A percentile compares a stretch with the other conserved stretches of the same genome.
Evolutionary conservation across 2,888 invertebrate genomes (phyloP).

Genomic region (Parochlus steinenii): DNA sequence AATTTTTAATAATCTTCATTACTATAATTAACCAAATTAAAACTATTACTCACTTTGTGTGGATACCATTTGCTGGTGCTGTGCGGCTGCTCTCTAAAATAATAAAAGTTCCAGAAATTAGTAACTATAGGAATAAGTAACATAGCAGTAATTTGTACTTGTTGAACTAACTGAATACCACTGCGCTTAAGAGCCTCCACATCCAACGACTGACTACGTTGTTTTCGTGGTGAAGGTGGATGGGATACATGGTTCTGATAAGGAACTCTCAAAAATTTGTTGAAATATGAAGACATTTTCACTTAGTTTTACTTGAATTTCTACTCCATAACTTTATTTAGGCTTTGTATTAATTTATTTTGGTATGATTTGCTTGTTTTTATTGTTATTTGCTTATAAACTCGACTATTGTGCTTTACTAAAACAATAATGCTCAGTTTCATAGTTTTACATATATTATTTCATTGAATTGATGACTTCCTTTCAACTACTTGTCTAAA

Average conservation of each 20-base stretch:
- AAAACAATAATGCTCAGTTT: no score
- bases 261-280: conserved; percentile 26
- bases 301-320: not conserved
- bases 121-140: not conserved
- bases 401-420: no score
- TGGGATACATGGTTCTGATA: conserved; percentile 14
- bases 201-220: conserved; percentile 29
- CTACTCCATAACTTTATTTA: not conserved
- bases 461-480: not conserved
- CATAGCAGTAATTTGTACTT: conserved; percentile 16
- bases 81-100: conserved; percentile 44
- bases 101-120: conserved; percentile 7
- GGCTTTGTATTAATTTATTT: not conserved
- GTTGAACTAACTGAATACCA: conserved; percentile 25
- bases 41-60: conserved; percentile 34
- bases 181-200: conserved; percentile 27
- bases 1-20: not conserved
- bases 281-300: conserved; percentile 14
- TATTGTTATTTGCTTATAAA: not conserved
- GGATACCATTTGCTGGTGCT: conserved; percentile 44
- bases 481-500: no score
- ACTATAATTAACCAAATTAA: no score
- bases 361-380: not conserved
- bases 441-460: no score
- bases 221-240: conserved; percentile 17